Base-by-base conservation (phyloP, 2,797 vertebrate genomes). In the Brachyalestes nurse region DNA sequence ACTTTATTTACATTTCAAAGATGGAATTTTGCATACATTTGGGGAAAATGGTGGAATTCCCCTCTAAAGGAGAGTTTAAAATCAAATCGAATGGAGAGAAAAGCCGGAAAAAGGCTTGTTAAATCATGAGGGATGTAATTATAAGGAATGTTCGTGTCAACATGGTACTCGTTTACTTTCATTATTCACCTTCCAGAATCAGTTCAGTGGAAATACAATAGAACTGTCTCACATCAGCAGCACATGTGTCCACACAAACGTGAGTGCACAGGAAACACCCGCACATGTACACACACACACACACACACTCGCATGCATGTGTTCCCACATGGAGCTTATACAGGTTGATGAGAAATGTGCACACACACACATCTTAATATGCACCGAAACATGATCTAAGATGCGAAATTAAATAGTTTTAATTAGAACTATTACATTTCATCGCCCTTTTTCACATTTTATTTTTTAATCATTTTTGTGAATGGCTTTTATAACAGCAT, bases 121-220 rank as follows among this genome's bases (percentile, higher is more conserved):
- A n/a, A n/a, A n/a, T n/a, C n/a, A n/a, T n/a, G 25, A 34, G 13
- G 60, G 14, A 10, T 40, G 14, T 64, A 12, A 40, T 16, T n/a
- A n/a, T n/a, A n/a, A n/a, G n/a, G n/a, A n/a, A n/a, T n/a, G n/a
- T n/a, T n/a, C n/a, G 25, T 65, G 62, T 65, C 34, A 40, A 25
- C 34, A 2, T 40, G 34, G 38, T 16, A 40, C 34, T 40, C 28
- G 5, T 4, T 21, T 6, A n/a, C 19, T 21, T n/a, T 6, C 19
- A 40, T n/a, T n/a, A 6, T 10, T 0, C 62, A 38, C 28, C 62
- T 40, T 23, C 23, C 64, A 60, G 16, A 60, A 14, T 53, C 4
- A 82, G 14, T 77, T 82, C 80, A 17, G 23, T 70, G 57, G 77
- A 83, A 83, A 75, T 62, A 74, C 72, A 0, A 12, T 16, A 19